phyloP scores from a whole-genome alignment of 2,888 invertebrate genomes.

The Prosopocoilus inquinatus region DNA sequence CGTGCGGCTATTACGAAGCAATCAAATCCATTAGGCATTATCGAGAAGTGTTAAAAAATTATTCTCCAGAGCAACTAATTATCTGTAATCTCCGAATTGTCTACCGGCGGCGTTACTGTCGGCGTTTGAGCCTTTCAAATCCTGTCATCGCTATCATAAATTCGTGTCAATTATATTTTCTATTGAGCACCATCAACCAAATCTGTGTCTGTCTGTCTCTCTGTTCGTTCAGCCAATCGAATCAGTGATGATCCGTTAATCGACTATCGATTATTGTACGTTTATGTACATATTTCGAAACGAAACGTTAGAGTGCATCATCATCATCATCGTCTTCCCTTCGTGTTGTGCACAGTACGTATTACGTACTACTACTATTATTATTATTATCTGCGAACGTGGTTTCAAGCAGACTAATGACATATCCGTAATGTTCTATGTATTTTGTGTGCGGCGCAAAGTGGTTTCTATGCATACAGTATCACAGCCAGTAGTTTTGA shows the following conservation, averaged over 20 bases:
- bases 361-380: no score
- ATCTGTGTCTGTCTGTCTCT: no score
- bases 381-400: no score
- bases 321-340: no score
- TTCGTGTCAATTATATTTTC: slow-evolving; percentile 1
- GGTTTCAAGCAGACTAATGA: neutral
- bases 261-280: no score
- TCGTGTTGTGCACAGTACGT: no score
- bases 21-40: neutral
- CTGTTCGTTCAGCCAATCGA: no score
- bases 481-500: neutral
- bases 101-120: neutral
- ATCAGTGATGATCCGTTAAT: no score
- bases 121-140: slow-evolving; percentile 1
- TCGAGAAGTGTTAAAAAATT: neutral
- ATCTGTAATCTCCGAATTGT: neutral
- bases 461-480: slow-evolving; percentile 5
- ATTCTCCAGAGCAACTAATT: neutral
- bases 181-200: neutral
- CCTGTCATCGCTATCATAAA: slow-evolving; percentile 2
- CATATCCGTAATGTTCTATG: slow-evolving; percentile 2
- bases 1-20: no score
- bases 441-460: slow-evolving; percentile 2
- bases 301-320: no score
- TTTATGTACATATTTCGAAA: no score